Percentiles rank a stretch among this genome's conserved stretches.
Evolutionary conservation across 2,888 invertebrate species (phyloP).

Genomic region (Stomorhina lunata): DNA sequence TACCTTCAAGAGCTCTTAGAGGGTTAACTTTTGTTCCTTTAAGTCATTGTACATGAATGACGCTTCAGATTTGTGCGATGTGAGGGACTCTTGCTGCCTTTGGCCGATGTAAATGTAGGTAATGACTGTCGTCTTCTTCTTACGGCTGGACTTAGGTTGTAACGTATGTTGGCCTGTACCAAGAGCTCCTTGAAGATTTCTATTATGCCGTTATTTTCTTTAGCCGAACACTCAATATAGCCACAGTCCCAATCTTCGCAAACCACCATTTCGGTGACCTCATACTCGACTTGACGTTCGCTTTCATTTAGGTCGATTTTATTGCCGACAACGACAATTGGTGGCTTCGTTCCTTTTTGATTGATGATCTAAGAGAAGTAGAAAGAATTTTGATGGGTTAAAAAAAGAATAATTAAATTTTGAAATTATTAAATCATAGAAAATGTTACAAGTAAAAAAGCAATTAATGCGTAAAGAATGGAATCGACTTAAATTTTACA

Average conservation of each 20-base stretch:
- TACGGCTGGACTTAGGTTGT: constrained; percentile 80
- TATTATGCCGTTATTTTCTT: constrained; percentile 80
- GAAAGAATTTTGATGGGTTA: too few relatives aligned
- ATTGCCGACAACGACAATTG: constrained; percentile 87
- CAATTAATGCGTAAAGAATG: too few relatives aligned
- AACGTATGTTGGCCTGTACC: constrained; percentile 80
- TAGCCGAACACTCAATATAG: constrained; percentile 82
- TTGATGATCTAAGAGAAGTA: constrained; percentile 67
- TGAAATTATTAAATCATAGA: too few relatives aligned
- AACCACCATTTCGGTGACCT: constrained; percentile 79
- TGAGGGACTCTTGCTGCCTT: constrained; percentile 68
- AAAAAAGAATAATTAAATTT: neutral
- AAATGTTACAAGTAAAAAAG: too few relatives aligned
- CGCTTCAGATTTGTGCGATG: constrained; percentile 70
- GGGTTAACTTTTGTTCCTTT: constrained; percentile 47
- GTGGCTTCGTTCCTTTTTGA: constrained; percentile 81
- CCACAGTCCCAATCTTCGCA: constrained; percentile 81
- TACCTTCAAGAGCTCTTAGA: too few relatives aligned
- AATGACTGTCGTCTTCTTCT: constrained; percentile 79
- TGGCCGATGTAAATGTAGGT: constrained; percentile 72
- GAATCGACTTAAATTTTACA: too few relatives aligned
- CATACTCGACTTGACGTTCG: constrained; percentile 76
- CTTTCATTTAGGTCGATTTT: constrained; percentile 83
- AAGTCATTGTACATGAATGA: constrained; percentile 73
- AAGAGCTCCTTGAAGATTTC: constrained; percentile 81